Evolutionary conservation across 2,888 invertebrate genomes (phyloP).

Genomic region (Polyommatus icarus): DNA sequence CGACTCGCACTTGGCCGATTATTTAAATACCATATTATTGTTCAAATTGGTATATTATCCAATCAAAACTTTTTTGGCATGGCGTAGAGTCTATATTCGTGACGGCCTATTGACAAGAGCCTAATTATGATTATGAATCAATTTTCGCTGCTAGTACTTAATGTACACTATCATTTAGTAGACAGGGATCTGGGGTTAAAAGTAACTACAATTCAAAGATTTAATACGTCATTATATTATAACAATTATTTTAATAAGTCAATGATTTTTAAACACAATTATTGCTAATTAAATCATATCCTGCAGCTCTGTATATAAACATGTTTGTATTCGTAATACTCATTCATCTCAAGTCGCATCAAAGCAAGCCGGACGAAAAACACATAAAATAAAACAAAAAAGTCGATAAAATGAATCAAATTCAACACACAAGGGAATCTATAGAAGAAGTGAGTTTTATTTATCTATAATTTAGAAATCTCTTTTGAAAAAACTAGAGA

Average conservation of each 20-base stretch:
- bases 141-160: too few relatives aligned
- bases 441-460: constrained; percentile 1
- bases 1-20: too few relatives aligned
- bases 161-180: too few relatives aligned
- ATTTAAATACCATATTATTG: too few relatives aligned
- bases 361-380: background rate
- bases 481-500: background rate
- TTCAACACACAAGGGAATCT: background rate
- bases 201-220: too few relatives aligned
- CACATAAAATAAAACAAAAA: background rate
- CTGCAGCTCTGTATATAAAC: background rate
- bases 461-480: background rate
- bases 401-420: background rate
- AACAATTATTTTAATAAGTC: background rate
- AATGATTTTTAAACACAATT: background rate
- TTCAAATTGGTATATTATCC: too few relatives aligned
- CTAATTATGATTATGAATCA: too few relatives aligned
- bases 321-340: background rate
- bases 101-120: too few relatives aligned
- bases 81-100: too few relatives aligned
- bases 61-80: too few relatives aligned
- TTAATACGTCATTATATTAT: too few relatives aligned
- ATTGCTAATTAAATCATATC: background rate
- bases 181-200: too few relatives aligned
- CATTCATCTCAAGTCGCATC: background rate